Percentiles rank a stretch among this genome's conserved stretches.
These are phyloP conservation scores for Myrmophylax atrothorax DNA, from an alignment of 2,113 vertebrate genomes.

Conservation along the genomic window DNA sequence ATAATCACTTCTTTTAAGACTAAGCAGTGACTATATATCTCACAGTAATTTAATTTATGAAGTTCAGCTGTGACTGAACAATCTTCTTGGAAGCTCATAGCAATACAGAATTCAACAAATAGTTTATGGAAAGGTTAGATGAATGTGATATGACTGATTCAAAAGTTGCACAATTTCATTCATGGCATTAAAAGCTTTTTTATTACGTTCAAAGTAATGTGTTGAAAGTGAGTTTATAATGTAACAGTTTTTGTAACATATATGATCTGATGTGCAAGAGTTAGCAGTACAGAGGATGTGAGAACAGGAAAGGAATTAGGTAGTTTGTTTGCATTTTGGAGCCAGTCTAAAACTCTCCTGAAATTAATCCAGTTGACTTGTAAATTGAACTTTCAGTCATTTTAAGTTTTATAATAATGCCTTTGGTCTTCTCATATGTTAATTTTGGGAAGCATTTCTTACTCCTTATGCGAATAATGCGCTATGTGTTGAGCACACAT, in stretches of 20 bases:
- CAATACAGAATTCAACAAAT: background rate
- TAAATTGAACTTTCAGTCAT: background rate
- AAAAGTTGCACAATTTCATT: background rate
- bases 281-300: background rate
- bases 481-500: background rate
- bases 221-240: background rate
- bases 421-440: background rate
- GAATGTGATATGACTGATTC: background rate
- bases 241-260: background rate
- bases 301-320: background rate
- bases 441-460: background rate
- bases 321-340: background rate
- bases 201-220: background rate
- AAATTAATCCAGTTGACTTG: background rate
- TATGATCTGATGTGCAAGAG: background rate
- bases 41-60: background rate
- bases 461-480: background rate
- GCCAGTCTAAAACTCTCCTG: background rate
- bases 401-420: background rate
- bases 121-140: background rate
- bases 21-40: background rate
- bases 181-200: background rate
- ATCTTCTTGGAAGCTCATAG: background rate
- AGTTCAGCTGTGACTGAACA: background rate
- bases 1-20: background rate